These are phyloP conservation scores for Drosophila repleta DNA, from an alignment of 1,140 invertebrate genomes.

Conservation along the genomic window DNA sequence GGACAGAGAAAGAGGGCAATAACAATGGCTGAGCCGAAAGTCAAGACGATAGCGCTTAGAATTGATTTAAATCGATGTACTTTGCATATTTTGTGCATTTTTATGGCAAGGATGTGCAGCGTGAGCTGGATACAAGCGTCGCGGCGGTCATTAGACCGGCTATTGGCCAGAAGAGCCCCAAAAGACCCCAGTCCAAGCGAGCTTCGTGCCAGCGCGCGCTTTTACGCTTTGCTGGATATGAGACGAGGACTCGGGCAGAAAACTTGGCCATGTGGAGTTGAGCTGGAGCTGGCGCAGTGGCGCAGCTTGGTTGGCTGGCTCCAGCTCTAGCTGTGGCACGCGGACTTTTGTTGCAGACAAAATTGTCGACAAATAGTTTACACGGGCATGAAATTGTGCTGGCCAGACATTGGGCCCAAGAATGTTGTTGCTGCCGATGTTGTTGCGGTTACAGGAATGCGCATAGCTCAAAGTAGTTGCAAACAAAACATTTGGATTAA, in stretches of 20 bases:
- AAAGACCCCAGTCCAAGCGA: slow-evolving; percentile 34
- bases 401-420: slow-evolving; percentile 33
- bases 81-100: slow-evolving; percentile 69
- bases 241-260: not conserved
- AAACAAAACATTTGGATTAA: slow-evolving; percentile 58
- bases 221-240: slow-evolving; percentile 63
- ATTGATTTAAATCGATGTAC: slow-evolving; percentile 76
- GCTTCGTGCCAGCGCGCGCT: slow-evolving; percentile 70
- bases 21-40: slow-evolving; percentile 9
- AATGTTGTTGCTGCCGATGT: slow-evolving; percentile 67
- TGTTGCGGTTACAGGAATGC: slow-evolving; percentile 53
- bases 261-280: slow-evolving; percentile 4
- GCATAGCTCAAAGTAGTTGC: slow-evolving; percentile 60
- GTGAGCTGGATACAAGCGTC: slow-evolving; percentile 18
- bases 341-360: slow-evolving; percentile 77
- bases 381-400: slow-evolving; percentile 81
- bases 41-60: slow-evolving; percentile 46
- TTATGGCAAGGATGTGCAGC: slow-evolving; percentile 47
- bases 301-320: slow-evolving; percentile 15
- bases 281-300: not conserved
- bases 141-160: slow-evolving; percentile 68
- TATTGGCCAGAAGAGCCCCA: slow-evolving; percentile 43
- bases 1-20: not conserved
- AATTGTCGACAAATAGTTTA: slow-evolving; percentile 83
- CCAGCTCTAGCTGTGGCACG: slow-evolving; percentile 55